Conservation (phyloP, 2,888 invertebrate genomes). For the Eupithecia insigniata region DNA sequence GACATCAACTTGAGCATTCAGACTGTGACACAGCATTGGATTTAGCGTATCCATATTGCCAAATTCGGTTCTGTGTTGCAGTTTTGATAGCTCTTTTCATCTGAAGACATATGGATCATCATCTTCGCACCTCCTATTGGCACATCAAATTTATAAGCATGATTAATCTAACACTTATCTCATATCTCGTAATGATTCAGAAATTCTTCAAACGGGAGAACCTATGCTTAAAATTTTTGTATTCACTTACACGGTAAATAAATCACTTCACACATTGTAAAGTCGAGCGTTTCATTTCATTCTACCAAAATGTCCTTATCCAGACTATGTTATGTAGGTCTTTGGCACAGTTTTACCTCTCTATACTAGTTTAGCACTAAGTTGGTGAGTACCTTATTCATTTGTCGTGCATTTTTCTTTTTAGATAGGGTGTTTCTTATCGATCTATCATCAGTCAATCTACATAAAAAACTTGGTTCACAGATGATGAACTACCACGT, state of each 20-base stretch:
- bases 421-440: neutral
- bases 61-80: slow-evolving; percentile 45
- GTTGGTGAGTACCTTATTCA: neutral
- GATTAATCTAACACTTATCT: neutral
- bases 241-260: neutral
- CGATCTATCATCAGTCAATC: neutral
- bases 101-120: slow-evolving; percentile 12
- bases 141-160: neutral
- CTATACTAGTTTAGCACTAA: neutral
- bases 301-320: neutral
- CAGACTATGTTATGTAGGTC: neutral
- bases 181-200: neutral
- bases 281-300: neutral
- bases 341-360: neutral
- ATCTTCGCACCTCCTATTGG: neutral
- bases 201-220: neutral
- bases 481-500: slow-evolving; percentile 95
- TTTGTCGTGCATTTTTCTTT: neutral
- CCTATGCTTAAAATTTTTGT: neutral
- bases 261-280: slow-evolving; percentile 7
- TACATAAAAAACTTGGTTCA: neutral
- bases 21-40: slow-evolving; percentile 31
- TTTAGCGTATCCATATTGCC: slow-evolving; percentile 33
- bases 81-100: slow-evolving; percentile 28
- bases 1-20: slow-evolving; percentile 9